phyloP scores from a whole-genome alignment of 2,888 invertebrate genomes.

The Phyllotreta striolata region DNA sequence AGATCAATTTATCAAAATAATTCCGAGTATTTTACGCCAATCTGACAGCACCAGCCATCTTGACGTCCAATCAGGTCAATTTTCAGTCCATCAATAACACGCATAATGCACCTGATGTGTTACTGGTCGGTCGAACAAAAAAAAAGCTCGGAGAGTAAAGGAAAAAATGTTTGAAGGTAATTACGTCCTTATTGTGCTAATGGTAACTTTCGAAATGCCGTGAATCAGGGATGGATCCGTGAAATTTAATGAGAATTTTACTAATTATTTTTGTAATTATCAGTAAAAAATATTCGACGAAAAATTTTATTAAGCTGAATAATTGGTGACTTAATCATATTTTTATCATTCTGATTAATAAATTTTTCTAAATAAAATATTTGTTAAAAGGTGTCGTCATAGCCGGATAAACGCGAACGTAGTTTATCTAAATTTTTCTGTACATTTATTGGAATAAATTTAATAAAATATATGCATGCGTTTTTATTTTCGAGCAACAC shows the following conservation, averaged over 20 bases:
- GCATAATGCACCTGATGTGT: slow-evolving; percentile 34
- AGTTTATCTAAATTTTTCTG: neutral
- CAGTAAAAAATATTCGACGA: neutral
- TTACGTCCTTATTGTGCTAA: slow-evolving; percentile 27
- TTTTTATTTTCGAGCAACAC: slow-evolving; percentile 4
- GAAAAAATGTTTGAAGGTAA: slow-evolving; percentile 25
- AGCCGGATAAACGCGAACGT: neutral
- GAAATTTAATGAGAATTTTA: neutral
- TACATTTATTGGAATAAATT: no score
- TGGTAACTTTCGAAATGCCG: slow-evolving; percentile 10
- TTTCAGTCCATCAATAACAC: slow-evolving; percentile 33
- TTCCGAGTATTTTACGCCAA: slow-evolving; percentile 31
- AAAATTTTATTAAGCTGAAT: neutral
- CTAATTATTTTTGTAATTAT: neutral
- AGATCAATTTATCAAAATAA: slow-evolving; percentile 33
- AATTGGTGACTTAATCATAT: no score
- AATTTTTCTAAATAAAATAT: no score
- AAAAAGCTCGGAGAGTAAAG: slow-evolving; percentile 7
- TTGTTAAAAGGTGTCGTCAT: no score
- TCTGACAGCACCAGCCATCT: slow-evolving; percentile 28
- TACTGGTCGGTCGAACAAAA: slow-evolving; percentile 14
- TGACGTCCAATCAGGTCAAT: slow-evolving; percentile 31
- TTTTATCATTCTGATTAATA: no score
- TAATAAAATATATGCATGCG: neutral
- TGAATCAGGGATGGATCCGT: slow-evolving; percentile 13